phyloP scores from a whole-genome alignment of 2,888 invertebrate genomes.

The Megamerina dolium region DNA sequence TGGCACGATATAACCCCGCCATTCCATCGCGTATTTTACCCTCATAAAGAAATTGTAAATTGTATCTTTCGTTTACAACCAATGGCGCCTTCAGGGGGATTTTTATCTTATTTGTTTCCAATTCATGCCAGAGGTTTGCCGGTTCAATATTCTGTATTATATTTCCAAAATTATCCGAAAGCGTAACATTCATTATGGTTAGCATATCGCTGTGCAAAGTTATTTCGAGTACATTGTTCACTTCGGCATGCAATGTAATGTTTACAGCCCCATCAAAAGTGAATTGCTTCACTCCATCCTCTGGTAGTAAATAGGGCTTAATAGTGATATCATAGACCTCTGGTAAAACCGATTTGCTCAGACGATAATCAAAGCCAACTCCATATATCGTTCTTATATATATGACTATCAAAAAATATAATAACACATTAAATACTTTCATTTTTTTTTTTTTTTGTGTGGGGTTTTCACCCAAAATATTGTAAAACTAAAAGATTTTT shows the following conservation, averaged over 20 bases:
- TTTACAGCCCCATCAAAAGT: slow-evolving; percentile 38
- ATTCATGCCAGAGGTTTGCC: slow-evolving; percentile 23
- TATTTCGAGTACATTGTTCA: slow-evolving; percentile 47
- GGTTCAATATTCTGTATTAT: slow-evolving; percentile 12
- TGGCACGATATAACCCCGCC: slow-evolving; percentile 34
- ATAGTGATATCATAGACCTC: slow-evolving; percentile 52
- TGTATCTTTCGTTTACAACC: slow-evolving; percentile 43
- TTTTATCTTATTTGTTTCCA: slow-evolving; percentile 47
- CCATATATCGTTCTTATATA: neutral
- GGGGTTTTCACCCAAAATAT: too few relatives aligned
- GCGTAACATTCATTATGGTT: slow-evolving; percentile 20
- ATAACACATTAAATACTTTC: too few relatives aligned
- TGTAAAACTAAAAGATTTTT: too few relatives aligned
- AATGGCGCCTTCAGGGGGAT: slow-evolving; percentile 44
- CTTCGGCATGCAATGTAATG: slow-evolving; percentile 51
- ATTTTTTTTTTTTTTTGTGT: too few relatives aligned
- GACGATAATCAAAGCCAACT: slow-evolving; percentile 28
- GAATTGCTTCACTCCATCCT: slow-evolving; percentile 24
- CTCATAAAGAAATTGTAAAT: slow-evolving; percentile 49
- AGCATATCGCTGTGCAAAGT: slow-evolving; percentile 49
- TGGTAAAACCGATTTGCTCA: slow-evolving; percentile 50
- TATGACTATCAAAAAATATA: neutral
- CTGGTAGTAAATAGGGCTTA: slow-evolving; percentile 47
- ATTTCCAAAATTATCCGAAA: slow-evolving; percentile 4
- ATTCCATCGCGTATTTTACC: slow-evolving; percentile 50